phyloP scores from a whole-genome alignment of 1,140 invertebrate species.

The Bombus consobrinus region DNA sequence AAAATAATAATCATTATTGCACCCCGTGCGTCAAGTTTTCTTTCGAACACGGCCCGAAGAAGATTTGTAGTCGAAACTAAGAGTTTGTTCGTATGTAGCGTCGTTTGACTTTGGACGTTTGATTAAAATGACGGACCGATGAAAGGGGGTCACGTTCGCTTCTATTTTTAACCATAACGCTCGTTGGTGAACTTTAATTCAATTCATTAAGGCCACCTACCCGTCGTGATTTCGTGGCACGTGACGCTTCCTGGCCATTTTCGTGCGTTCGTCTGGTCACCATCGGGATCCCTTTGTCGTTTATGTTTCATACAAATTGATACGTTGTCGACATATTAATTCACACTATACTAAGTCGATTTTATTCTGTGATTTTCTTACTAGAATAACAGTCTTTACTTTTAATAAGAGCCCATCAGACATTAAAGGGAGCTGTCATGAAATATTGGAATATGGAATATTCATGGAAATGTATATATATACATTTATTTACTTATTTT shows the following conservation, averaged over 20 bases:
- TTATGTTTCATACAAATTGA: background rate
- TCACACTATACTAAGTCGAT: background rate
- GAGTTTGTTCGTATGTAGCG: background rate
- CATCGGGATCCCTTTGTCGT: background rate
- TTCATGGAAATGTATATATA: no score
- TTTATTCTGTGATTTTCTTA: background rate
- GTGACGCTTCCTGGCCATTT: slow-evolving; percentile 30
- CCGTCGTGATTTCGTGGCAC: slow-evolving; percentile 44
- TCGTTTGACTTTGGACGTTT: background rate
- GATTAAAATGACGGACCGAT: slow-evolving; percentile 50
- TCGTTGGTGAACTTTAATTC: slow-evolving; percentile 57
- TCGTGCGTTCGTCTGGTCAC: background rate
- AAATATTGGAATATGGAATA: no score
- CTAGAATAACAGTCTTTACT: background rate
- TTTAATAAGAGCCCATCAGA: background rate
- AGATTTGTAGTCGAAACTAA: slow-evolving; percentile 22
- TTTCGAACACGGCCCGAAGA: background rate
- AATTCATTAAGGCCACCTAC: slow-evolving; percentile 56
- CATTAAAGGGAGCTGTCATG: no score
- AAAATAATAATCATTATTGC: background rate
- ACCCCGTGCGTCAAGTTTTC: background rate
- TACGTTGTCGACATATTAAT: background rate
- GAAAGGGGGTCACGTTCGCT: slow-evolving; percentile 35
- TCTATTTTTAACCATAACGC: slow-evolving; percentile 63
- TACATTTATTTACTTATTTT: no score